These are phyloP conservation scores for Campylomormyrus tamandua DNA, from an alignment of 2,113 vertebrate genomes.

Conservation along the genomic window DNA sequence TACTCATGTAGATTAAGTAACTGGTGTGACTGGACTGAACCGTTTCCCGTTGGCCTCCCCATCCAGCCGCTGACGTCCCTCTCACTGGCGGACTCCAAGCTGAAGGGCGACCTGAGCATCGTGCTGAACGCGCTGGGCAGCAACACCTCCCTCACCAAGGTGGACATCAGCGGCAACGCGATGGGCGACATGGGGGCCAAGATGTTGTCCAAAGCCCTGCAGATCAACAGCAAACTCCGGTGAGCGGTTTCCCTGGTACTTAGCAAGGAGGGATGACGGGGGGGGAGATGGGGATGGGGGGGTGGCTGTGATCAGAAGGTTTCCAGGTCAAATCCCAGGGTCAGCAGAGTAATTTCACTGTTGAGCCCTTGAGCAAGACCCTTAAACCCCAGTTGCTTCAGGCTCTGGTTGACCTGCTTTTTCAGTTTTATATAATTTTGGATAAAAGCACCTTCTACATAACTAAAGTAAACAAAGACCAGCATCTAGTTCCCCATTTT, in stretches of 20 bases:
- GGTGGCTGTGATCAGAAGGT: background rate
- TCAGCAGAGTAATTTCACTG: background rate
- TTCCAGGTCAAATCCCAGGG: background rate
- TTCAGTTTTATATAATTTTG: background rate
- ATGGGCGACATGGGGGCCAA: constrained; percentile 98
- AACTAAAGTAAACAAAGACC: background rate
- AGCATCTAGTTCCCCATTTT: background rate
- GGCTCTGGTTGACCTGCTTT: background rate
- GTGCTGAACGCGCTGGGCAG: constrained; percentile 92
- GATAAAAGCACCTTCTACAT: background rate
- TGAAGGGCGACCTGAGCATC: constrained; percentile 88
- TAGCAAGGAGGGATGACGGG: background rate
- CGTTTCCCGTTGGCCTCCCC: background rate
- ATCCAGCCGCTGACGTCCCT: constrained; percentile 84
- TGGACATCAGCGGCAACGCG: constrained; percentile 91
- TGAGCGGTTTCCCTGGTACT: constrained; percentile 33
- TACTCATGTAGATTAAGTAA: background rate
- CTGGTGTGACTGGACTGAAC: background rate
- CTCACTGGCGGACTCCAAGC: constrained; percentile 88
- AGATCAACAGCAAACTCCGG: constrained; percentile 98
- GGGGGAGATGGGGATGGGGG: background rate
- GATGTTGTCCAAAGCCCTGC: constrained; percentile 93
- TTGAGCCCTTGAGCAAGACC: background rate
- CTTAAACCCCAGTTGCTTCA: background rate
- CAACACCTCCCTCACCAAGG: constrained; percentile 86